Evolutionary conservation across 2,888 invertebrate species (phyloP), one percentile per base, ranked within the genome.

Genomic region (Rhagonycha fulva): DNA sequence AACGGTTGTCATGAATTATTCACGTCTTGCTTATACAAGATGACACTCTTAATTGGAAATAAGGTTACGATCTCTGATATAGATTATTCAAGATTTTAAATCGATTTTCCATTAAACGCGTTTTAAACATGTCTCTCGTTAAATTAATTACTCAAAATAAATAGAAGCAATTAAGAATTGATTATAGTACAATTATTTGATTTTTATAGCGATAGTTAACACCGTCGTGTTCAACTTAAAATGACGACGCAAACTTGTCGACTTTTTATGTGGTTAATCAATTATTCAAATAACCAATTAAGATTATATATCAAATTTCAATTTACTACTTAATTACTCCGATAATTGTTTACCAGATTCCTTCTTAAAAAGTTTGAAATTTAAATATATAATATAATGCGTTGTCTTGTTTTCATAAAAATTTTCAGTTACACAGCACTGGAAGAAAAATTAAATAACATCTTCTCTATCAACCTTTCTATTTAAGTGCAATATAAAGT

Each of bases 11-110:
- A 87, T 88, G 87, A 87, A 88, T 88, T 85, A 88, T 87, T 87
- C 88, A 88, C 76, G 76, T 79, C 77, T 79, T 79, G 83, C 84
- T 84, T 84, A 85, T 84, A 83, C 84, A 84, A 84, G 82, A 84
- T 86, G 87, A 86, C 87, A 85, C 84, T 85, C 85, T 87, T 87
- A 87, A 87, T 88, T 87, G 87, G 87, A 87, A 86, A 85, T 86
- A 86, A 86, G 81, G 85, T 84, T 84, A 85, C 85, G 87, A 87
- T 87, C 87, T 87, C 83, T 84, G 84, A 86, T 86, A 87, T 85
- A 86, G 86, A 87, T 87, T 86, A 86, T 87, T 87, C 86, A 86
- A 84, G 84, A 84, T 83, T 83, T 82, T 78, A 79, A 83, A 85
- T 86, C 85, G 85, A 85, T 85, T 85, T 83, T 84, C 84, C 77